These are phyloP conservation scores for Clavelina lepadiformis DNA, from an alignment of 23 tunicate genomes.

Conservation along the genomic window DNA sequence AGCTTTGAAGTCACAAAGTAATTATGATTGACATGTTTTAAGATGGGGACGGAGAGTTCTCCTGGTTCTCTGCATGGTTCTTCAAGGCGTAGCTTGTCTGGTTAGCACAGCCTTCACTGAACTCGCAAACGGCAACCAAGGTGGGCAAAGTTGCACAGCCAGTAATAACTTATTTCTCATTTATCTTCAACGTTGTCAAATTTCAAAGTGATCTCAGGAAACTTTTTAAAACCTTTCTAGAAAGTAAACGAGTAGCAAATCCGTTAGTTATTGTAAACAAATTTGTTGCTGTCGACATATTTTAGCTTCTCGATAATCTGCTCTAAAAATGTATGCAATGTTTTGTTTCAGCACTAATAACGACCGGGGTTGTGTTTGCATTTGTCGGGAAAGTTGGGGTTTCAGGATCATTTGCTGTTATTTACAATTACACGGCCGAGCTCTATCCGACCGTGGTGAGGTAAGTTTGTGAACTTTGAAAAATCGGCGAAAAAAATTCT, in stretches of 20 bases:
- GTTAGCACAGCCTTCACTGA: background rate
- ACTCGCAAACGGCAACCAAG: background rate
- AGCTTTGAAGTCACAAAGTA: background rate
- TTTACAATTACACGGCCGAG: conserved; percentile 88
- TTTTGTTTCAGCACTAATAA: conserved; percentile 54
- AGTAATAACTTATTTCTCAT: too few species aligned
- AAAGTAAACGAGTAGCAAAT: too few species aligned
- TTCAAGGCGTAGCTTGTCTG: conserved; percentile 1
- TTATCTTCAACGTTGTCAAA: too few species aligned
- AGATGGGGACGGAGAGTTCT: conserved; percentile 7
- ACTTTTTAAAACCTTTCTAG: too few species aligned
- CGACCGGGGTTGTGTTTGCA: conserved; percentile 73
- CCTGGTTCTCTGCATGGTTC: background rate
- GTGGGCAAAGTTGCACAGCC: too few species aligned
- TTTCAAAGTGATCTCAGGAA: too few species aligned
- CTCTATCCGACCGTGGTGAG: conserved; percentile 85
- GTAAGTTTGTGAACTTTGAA: too few species aligned
- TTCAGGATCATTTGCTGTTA: conserved; percentile 53
- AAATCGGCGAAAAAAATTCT: background rate
- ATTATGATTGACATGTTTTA: background rate
- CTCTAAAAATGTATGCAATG: too few species aligned
- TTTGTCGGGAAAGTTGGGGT: conserved; percentile 84
- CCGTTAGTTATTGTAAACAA: too few species aligned
- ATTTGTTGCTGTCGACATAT: too few species aligned
- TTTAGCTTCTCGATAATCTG: too few species aligned